Conservation (phyloP, 2,888 invertebrate species). For the Ametastegia equiseti region DNA sequence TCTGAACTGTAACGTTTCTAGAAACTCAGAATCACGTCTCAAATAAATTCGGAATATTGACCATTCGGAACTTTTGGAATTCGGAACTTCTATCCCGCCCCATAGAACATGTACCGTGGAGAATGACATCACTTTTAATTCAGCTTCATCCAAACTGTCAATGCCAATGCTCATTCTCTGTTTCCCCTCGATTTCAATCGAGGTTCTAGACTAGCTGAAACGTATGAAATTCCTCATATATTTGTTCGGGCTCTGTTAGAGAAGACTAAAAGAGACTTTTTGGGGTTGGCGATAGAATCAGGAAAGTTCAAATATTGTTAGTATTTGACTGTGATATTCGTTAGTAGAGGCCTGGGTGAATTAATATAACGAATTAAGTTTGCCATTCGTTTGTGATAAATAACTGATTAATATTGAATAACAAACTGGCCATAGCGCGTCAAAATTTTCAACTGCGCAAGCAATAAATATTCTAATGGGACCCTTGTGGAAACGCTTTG, state of each 20-base stretch:
- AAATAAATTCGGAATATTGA: too few species aligned
- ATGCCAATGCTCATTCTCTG: too few species aligned
- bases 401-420: constrained; percentile 43
- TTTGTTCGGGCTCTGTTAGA: background rate
- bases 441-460: constrained; percentile 43
- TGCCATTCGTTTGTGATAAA: constrained; percentile 29
- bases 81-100: too few species aligned
- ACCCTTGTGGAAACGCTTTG: constrained; percentile 43
- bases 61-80: too few species aligned
- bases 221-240: background rate
- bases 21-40: too few species aligned
- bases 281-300: background rate
- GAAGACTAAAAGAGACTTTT: background rate
- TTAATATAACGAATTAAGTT: constrained; percentile 42
- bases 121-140: too few species aligned
- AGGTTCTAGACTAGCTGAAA: background rate
- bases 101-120: too few species aligned
- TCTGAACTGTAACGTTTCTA: too few species aligned
- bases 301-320: constrained; percentile 1
- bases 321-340: constrained; percentile 17
- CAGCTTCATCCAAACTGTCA: too few species aligned
- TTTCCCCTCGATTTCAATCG: too few species aligned
- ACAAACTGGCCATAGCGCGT: constrained; percentile 35
- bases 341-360: constrained; percentile 33
- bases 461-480: constrained; percentile 44